phyloP scores from a whole-genome alignment of 2,113 vertebrate genomes.

The Podiceps cristatus region DNA sequence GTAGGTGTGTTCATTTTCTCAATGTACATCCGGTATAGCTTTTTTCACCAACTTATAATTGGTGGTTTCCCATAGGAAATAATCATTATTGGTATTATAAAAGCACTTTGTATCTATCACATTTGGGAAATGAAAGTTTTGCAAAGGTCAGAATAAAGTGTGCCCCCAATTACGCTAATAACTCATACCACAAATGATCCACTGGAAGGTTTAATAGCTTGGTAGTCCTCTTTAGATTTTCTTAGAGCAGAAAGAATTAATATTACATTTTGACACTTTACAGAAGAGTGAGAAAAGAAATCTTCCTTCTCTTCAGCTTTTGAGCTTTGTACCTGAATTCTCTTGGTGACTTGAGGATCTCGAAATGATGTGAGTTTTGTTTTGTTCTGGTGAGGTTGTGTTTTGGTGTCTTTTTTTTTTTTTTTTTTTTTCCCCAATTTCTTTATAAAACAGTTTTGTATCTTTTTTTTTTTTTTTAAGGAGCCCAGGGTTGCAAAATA shows the following conservation, averaged over 20 bases:
- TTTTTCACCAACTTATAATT: slow-evolving; percentile 78
- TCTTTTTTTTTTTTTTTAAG: not conserved
- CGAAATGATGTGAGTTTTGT: not conserved
- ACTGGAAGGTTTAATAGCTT: slow-evolving; percentile 81
- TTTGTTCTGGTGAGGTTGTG: not conserved
- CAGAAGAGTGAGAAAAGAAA: not conserved
- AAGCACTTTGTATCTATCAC: slow-evolving; percentile 81
- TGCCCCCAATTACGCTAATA: slow-evolving; percentile 94
- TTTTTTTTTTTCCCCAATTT: too few relatives aligned
- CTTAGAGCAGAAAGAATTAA: slow-evolving; percentile 23
- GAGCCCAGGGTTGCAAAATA: slow-evolving; percentile 13
- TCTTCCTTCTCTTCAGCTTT: not conserved
- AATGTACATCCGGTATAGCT: slow-evolving; percentile 56
- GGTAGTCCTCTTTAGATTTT: slow-evolving; percentile 61
- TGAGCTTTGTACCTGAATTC: not conserved
- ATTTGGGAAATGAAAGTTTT: slow-evolving; percentile 86
- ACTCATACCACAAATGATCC: slow-evolving; percentile 87
- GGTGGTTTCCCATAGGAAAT: slow-evolving; percentile 80
- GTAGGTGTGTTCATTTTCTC: slow-evolving; percentile 58
- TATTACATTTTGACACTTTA: slow-evolving; percentile 11
- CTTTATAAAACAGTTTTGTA: too few relatives aligned
- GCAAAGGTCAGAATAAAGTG: slow-evolving; percentile 87
- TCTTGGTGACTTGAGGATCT: not conserved
- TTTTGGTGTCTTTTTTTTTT: too few relatives aligned
- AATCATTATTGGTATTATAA: slow-evolving; percentile 78